Evolutionary conservation across 1,140 invertebrate genomes (phyloP), one percentile per base, ranked within the genome.

Genomic region (Pogonognathellus flavescens): DNA sequence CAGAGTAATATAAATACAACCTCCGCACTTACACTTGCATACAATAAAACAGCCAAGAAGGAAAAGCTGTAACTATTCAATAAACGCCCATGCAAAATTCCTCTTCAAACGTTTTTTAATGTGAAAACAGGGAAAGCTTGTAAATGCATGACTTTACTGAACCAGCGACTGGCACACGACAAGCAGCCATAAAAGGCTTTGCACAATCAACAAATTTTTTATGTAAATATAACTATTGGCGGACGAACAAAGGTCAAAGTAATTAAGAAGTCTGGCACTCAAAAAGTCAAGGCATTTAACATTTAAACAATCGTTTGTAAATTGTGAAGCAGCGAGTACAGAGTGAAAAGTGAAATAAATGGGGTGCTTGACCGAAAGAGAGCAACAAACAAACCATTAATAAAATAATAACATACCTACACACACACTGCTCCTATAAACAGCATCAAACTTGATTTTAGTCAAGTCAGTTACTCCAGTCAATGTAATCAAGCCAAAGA

Each of bases 221-320:
- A 76, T 49, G 70, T 76, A 76, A 76, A 50, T 50, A 76, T 76
- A 76, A 70, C 25, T 14, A 11, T 50, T 76, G 70, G 70, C n/a
- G 70, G 70, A 76, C 70, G 70, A 18, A 76, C 70, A 76, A 76
- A 76, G 70, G 70, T 76, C 70, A 76, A 76, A 76, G 41, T 50
- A 76, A 76, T 76, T 76, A 76, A 41, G n/a, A 1, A 76, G 70
- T 66, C 62, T 66, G 13, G 20, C 22, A 60, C 18, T 18, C n/a
- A 20, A 10, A 60, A 70, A 70, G 66, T 76, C 70, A 76, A 41
- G 41, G 66, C 22, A 16, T 49, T 72, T 72, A n/a, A 14, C 53
- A 13, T 76, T 76, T 49, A 31, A 16, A 18, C 31, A 16, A 25
- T 11, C 62, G 22, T 55, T 41, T 41, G 53, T 55, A 55, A 55